These are phyloP conservation scores for Lathronympha strigana DNA, from an alignment of 2,888 invertebrate genomes.

Conservation along the genomic window DNA sequence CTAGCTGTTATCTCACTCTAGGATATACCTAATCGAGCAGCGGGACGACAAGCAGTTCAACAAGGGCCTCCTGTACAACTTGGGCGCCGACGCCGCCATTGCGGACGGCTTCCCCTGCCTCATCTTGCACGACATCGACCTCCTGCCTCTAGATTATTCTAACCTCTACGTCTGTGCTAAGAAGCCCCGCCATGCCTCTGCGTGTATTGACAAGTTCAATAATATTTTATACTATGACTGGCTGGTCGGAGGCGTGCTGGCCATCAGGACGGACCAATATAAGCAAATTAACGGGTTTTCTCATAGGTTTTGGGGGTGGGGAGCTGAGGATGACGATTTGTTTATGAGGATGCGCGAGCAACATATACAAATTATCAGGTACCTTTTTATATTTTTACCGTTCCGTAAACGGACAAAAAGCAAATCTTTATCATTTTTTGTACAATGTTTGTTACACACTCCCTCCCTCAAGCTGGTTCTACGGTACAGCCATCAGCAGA, in stretches of 20 bases:
- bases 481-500: too few relatives aligned
- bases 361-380: conserved; percentile 63
- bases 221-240: conserved; percentile 56
- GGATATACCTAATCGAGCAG: conserved; percentile 94
- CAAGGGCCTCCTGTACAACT: conserved; percentile 93
- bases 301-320: conserved; percentile 73
- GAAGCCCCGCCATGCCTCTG: conserved; percentile 94
- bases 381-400: too few relatives aligned
- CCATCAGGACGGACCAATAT: conserved; percentile 67
- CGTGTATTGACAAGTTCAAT: conserved; percentile 91
- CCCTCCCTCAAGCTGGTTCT: too few relatives aligned
- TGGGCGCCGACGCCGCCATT: conserved; percentile 91
- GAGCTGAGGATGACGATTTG: conserved; percentile 79
- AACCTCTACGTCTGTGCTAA: conserved; percentile 93
- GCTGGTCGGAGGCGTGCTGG: conserved; percentile 72
- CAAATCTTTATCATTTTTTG: too few relatives aligned
- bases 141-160: conserved; percentile 91
- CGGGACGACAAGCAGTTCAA: conserved; percentile 91
- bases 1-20: too few relatives aligned
- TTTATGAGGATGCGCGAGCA: conserved; percentile 56
- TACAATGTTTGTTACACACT: too few relatives aligned
- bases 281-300: conserved; percentile 69
- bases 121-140: conserved; percentile 95
- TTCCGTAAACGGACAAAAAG: too few relatives aligned
- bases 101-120: conserved; percentile 91